Evolutionary conservation across 2,113 vertebrate species (phyloP).

Genomic region (Pagrus major): DNA sequence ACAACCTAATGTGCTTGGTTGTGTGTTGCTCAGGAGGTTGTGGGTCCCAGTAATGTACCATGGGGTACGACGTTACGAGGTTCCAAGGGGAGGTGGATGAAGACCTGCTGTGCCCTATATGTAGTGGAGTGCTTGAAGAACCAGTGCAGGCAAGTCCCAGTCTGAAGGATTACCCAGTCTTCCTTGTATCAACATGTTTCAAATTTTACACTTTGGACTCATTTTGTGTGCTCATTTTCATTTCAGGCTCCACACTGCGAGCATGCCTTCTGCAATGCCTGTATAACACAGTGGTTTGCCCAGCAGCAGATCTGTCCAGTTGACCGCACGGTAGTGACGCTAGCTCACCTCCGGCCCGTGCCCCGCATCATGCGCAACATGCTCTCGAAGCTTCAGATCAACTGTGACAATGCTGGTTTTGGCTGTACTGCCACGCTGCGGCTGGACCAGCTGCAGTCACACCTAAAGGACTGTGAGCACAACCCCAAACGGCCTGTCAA

Average conservation of each 20-base stretch:
- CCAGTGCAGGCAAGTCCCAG: constrained; percentile 91
- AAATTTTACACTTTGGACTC: background rate
- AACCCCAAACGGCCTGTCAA: constrained; percentile 97
- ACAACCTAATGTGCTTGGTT: background rate
- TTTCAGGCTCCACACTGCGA: constrained; percentile 96
- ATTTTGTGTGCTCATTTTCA: background rate
- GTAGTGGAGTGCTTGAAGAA: constrained; percentile 98
- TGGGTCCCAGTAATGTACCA: constrained; percentile 92
- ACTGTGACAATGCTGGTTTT: constrained; percentile 95
- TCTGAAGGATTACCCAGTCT: background rate
- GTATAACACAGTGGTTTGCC: constrained; percentile 99
- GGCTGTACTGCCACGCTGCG: constrained; percentile 94
- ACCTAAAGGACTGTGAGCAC: constrained; percentile 98
- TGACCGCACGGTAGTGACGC: constrained; percentile 97
- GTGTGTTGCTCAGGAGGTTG: constrained; percentile 78
- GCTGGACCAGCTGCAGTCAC: constrained; percentile 96
- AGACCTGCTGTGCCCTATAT: constrained; percentile 98
- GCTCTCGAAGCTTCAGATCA: constrained; percentile 98
- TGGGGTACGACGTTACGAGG: constrained; percentile 98
- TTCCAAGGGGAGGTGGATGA: constrained; percentile 99
- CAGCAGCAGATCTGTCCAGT: constrained; percentile 99
- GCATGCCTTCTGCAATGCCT: constrained; percentile 99
- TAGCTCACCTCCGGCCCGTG: constrained; percentile 96
- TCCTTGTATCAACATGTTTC: background rate
- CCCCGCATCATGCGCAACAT: constrained; percentile 99